Evolutionary conservation across 2,113 vertebrate species (phyloP), one percentile per base, ranked within the genome.

Genomic region (Rafetus swinhoei): DNA sequence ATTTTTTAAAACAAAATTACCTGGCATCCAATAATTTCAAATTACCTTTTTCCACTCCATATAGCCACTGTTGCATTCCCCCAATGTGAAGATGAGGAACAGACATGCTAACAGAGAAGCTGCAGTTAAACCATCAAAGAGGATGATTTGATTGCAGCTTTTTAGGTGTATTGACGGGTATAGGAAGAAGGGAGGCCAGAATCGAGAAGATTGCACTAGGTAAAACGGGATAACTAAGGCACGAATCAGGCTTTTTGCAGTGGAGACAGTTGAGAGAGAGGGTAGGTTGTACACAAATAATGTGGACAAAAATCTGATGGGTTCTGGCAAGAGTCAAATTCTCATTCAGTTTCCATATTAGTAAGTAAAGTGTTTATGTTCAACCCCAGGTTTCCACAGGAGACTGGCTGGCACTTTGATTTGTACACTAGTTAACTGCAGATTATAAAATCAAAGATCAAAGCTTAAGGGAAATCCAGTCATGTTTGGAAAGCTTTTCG

Each of bases 401-500:
- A 88, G 60, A 57, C 27, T 82, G 72, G 24, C 35, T 94, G 91
- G 76, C 25, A 80, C 95, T 97, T 94, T 94, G 50, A 94, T 96
- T 55, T 89, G 82, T 90, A 90, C 76, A 82, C 14, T 85, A 89
- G 84, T 79, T 97, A 72, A 74, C 81, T 82, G 81, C 3, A 50
- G 45, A 88, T 88, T 95, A 60, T 69, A 81, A 97, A 97, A 85
- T 39, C 80, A 95, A 91, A 95, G 86, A 95, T 84, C 87, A 88
- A 74, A 82, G 53, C 62, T 87, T 84, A 84, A 88, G 62, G 29
- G 80, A 81, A 93, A 92, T 81, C 29, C 18, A 89, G 6, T 65
- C 65, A 76, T 79, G 60, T 88, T 32, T 6, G 13, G 92, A 87
- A 96, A 79, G 79, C 45, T 90, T 90, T 92, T 54, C 6, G 77